Conservation (phyloP, 2,797 vertebrate genomes). For the Amblyopsis hoosieri region DNA sequence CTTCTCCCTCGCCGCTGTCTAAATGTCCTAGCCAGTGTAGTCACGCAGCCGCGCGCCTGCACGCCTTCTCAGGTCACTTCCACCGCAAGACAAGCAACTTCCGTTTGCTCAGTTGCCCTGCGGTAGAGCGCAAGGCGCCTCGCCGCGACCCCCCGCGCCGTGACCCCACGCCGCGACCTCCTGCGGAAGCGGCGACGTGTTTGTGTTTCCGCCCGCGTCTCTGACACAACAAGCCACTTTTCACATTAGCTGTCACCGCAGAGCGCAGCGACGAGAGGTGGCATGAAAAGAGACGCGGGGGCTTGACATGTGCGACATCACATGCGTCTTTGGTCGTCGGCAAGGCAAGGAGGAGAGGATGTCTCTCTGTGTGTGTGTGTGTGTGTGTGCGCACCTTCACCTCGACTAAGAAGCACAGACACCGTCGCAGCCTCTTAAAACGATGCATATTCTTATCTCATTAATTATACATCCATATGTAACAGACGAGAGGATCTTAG, state of each 20-base stretch:
- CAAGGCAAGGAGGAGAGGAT: conserved; percentile 48
- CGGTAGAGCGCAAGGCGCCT: conserved; percentile 64
- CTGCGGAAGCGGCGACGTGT: conserved; percentile 79
- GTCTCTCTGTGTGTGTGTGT: conserved; percentile 21
- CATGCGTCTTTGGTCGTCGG: conserved; percentile 57
- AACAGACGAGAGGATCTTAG: conserved; percentile 82
- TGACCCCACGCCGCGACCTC: conserved; percentile 78
- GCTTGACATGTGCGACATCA: conserved; percentile 69
- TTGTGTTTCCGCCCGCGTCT: conserved; percentile 74
- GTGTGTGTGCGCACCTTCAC: conserved; percentile 1
- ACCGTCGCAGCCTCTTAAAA: conserved; percentile 71
- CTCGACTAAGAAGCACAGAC: conserved; percentile 66
- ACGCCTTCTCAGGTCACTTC: conserved; percentile 76
- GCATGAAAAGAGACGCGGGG: conserved; percentile 71
- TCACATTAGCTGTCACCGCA: conserved; percentile 77
- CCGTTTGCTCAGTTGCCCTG: conserved; percentile 78
- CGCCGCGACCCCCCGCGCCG: conserved; percentile 48
- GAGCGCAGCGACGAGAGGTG: conserved; percentile 69
- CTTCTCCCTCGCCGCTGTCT: conserved; percentile 38
- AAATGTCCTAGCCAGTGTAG: conserved; percentile 44
- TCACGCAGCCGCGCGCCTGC: conserved; percentile 25
- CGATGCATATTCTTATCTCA: conserved; percentile 80
- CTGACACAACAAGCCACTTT: conserved; percentile 80
- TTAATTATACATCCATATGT: conserved; percentile 84
- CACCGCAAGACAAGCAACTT: conserved; percentile 75